Conservation (phyloP, 2,113 vertebrate genomes). For the Hyperopisus bebe region DNA sequence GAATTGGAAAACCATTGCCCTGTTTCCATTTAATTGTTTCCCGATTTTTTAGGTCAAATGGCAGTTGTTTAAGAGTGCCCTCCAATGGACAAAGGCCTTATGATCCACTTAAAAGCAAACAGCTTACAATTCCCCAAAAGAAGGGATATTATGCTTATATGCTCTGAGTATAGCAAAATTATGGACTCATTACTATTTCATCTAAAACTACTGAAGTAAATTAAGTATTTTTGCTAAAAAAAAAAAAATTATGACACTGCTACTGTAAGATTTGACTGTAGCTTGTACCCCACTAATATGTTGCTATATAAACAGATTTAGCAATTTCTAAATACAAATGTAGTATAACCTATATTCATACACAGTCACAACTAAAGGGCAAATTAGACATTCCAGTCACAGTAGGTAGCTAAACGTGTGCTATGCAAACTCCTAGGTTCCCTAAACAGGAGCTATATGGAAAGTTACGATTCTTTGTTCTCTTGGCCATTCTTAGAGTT, state of each 20-base stretch:
- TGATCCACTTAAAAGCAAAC: background rate
- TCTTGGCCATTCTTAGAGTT: background rate
- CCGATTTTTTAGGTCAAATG: background rate
- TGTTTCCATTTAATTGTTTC: background rate
- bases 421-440: background rate
- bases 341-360: background rate
- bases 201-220: background rate
- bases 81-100: background rate
- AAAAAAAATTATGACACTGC: background rate
- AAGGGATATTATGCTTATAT: background rate
- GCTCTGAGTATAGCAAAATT: background rate
- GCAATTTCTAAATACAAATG: background rate
- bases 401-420: background rate
- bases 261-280: background rate
- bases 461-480: background rate
- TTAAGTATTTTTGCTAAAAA: background rate
- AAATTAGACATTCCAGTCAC: background rate
- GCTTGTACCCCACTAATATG: background rate
- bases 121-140: background rate
- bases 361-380: background rate
- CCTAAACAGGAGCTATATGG: background rate
- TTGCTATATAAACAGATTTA: background rate
- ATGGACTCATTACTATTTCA: background rate
- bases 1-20: background rate
- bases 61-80: conserved; percentile 12